Evolutionary conservation across 2,113 vertebrate species (phyloP), one percentile per base, ranked within the genome.

Genomic region (Myocastor coypus): DNA sequence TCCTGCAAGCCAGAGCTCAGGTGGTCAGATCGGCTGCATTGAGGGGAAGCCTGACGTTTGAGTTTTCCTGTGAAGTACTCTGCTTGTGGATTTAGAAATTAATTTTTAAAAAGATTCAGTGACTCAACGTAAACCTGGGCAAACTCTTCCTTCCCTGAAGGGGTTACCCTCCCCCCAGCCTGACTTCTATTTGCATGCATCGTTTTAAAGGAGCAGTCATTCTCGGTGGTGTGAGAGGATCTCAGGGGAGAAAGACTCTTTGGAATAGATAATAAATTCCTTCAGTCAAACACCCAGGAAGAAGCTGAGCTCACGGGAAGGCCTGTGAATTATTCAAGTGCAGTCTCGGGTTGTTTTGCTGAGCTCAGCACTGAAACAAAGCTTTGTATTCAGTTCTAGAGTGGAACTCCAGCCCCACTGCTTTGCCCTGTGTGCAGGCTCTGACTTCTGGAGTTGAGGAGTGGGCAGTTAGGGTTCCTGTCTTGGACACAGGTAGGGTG

Each of bases 221-320:
- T n/a, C 69, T 59, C 24, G 24, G 89, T 7, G 20, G 2, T 50
- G 77, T 12, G 20, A 92, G 59, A 82, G 32, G 14, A 52, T 52
- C 5, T 69, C 50, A 50, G 50, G 84, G 81, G 46, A 63, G 89
- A 75, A 59, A 77, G n/a, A 64, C 0, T 77, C 40, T 42, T 52
- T 50, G 14, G 30, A 66, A 37, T 26, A 93, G 73, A 86, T 55
- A 68, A 80, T 61, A 66, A 66, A 68, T 95, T 81, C 34, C n/a
- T 95, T 81, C 40, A 13, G n/a, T 93, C 71, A 77, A 59, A 73
- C 0, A 50, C 20, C 34, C 30, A 17, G 30, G 46, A 66, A 37
- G 61, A 95, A 30, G 40, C n/a, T 66, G 11, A 66, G 50, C 16
- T 13, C 17, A 10, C 14, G n/a, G 7, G 57, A 57, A 13, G 42